These are phyloP conservation scores for Notospermus geniculatus DNA, from an alignment of 1,140 invertebrate genomes.

Conservation along the genomic window DNA sequence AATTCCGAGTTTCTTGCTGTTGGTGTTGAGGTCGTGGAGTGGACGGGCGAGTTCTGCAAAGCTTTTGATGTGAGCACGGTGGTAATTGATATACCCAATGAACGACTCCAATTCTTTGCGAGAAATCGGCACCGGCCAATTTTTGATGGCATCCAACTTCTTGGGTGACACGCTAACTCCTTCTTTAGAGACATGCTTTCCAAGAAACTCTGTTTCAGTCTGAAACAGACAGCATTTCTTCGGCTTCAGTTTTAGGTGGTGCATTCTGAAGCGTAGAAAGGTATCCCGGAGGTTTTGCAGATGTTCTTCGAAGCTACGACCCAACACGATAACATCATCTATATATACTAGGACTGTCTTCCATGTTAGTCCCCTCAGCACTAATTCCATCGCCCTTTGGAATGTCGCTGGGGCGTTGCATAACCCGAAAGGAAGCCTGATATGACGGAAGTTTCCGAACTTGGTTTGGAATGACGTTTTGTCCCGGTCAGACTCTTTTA, in stretches of 20 bases:
- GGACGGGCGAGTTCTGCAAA: constrained; percentile 22
- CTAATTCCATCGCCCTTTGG: constrained; percentile 17
- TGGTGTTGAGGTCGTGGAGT: constrained; percentile 10
- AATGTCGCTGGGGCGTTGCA: too few relatives aligned
- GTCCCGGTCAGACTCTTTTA: too few relatives aligned
- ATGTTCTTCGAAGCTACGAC: neutral
- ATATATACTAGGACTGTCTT: constrained; percentile 14
- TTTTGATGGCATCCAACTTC: constrained; percentile 29
- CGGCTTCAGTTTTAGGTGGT: constrained; percentile 50
- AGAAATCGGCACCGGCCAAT: constrained; percentile 29
- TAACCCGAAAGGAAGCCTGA: too few relatives aligned
- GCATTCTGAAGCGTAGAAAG: neutral
- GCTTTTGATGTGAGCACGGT: constrained; percentile 24
- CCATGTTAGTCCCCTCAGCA: constrained; percentile 13
- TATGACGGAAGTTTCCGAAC: too few relatives aligned
- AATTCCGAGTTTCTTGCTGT: neutral
- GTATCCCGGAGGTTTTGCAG: neutral
- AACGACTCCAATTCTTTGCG: constrained; percentile 28
- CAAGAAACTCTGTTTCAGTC: constrained; percentile 17
- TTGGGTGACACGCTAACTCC: constrained; percentile 20
- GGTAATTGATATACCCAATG: constrained; percentile 25
- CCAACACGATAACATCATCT: constrained; percentile 12
- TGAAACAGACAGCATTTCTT: constrained; percentile 53
- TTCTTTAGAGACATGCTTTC: constrained; percentile 22
- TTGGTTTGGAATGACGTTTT: too few relatives aligned